Evolutionary conservation across 2,888 invertebrate species (phyloP), one percentile per base, ranked within the genome.

Genomic region (Drosophila mercatorum): DNA sequence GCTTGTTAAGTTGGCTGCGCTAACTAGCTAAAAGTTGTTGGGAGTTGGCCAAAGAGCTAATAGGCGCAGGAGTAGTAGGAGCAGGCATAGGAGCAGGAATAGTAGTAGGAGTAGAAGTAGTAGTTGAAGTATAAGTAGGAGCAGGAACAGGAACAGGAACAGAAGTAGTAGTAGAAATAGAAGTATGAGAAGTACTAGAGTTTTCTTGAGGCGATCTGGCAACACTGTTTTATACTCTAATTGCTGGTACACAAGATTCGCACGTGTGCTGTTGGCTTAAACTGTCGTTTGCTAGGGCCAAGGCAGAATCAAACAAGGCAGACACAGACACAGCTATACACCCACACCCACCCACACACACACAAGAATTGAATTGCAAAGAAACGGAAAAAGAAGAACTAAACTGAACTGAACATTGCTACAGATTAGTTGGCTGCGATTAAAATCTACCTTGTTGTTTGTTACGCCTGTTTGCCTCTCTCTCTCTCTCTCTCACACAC

Each of bases 391-490:
- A 41, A 58, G 5, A 34, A 5, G 51, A 67, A 55, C 60, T 34
- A 47, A 67, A 69, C 81, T 47, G 74, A 63, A 68, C 84, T 68
- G 44, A 57, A 57, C 57, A 80, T 60, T 83, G 75, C 72, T 80
- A 78, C 84, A 88, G 89, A 84, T 83, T 83, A 88, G 83, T 88
- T 88, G 80, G 79, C 76, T 75, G 64, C 81, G 83, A 84, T 84
- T 84, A 84, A 83, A 80, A 84, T 84, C 83, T 80, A 86, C 84
- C 89, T 78, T 83, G 87, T 83, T 76, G 82, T 80, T 82, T 75
- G 83, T 73, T 82, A 82, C 77, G 88, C 77, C 83, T 74, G 57
- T 62, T 67, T 63, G 61, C 56, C 41, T 58, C 34, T 43, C 17
- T 62, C 46, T 26, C 59, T 8, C 43, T 52, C 49, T 22, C 62